These are phyloP conservation scores for Leguminivora glycinivorella DNA, from an alignment of 1,140 invertebrate species.

Conservation along the genomic window DNA sequence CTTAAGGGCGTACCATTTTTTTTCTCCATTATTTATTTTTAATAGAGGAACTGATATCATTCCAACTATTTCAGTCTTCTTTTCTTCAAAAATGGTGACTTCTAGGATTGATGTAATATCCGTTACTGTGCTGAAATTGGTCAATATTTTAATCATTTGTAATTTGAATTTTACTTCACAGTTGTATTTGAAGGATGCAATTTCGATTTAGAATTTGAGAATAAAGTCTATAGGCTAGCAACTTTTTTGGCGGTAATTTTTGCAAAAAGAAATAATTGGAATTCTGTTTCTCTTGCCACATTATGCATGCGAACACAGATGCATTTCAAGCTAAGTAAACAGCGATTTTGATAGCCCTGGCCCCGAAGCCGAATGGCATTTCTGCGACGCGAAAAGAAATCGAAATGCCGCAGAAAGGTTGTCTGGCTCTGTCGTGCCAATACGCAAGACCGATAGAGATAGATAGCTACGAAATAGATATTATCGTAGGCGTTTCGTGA, in stretches of 20 bases:
- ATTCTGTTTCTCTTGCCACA: no score
- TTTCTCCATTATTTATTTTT: slow-evolving; percentile 91
- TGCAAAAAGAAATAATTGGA: no score
- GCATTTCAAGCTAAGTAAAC: no score
- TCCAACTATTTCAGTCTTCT: slow-evolving; percentile 96
- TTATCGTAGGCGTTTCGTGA: no score
- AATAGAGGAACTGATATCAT: slow-evolving; percentile 94
- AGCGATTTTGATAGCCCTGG: no score
- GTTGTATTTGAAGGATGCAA: not conserved
- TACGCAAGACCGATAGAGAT: no score
- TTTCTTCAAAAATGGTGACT: slow-evolving; percentile 97
- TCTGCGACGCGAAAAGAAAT: no score
- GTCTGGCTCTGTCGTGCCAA: no score
- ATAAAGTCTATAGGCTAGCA: not conserved
- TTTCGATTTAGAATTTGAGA: not conserved
- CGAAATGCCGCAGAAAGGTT: no score
- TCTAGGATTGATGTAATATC: slow-evolving; percentile 97
- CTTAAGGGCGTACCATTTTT: slow-evolving; percentile 97
- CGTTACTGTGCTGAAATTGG: slow-evolving; percentile 88
- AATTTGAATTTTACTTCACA: not conserved
- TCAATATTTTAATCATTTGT: not conserved
- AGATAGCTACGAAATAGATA: no score
- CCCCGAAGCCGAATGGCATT: no score
- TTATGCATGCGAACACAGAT: no score
- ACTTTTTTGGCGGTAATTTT: not conserved